Evolutionary conservation across 2,888 invertebrate genomes (phyloP).

Genomic region (Argyresthia albistria): DNA sequence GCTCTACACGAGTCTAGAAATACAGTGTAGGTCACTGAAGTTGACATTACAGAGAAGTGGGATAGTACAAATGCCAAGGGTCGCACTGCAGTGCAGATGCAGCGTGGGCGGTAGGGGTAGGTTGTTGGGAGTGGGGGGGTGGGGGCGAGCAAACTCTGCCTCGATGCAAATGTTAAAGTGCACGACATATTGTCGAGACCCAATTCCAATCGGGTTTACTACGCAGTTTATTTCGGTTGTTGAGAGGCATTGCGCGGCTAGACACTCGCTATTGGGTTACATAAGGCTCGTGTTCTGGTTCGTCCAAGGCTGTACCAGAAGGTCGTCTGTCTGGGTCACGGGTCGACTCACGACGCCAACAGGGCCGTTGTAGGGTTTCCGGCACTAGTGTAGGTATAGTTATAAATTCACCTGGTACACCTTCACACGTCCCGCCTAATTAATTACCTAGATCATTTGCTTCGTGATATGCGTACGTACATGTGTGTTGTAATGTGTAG

Average conservation of each 20-base stretch:
- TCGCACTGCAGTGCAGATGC: constrained; percentile 47
- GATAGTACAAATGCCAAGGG: constrained; percentile 1
- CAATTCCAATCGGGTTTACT: no score
- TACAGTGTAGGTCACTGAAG: neutral
- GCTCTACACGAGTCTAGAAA: neutral
- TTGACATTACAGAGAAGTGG: neutral
- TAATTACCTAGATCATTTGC: no score
- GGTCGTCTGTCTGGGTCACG: constrained; percentile 45
- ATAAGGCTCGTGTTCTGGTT: constrained; percentile 41
- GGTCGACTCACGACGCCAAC: neutral
- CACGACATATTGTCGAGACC: no score
- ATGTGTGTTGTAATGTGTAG: no score
- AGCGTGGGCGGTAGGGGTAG: constrained; percentile 12
- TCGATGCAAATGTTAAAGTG: no score
- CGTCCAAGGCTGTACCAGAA: constrained; percentile 55
- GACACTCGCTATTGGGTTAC: constrained; percentile 17
- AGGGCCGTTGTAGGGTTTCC: neutral
- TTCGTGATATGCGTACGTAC: no score
- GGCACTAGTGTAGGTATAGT: neutral
- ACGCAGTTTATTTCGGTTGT: no score
- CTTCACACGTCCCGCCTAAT: no score
- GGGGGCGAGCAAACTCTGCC: neutral
- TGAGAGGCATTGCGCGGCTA: no score
- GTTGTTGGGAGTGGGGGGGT: neutral
- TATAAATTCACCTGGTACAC: no score